These are phyloP conservation scores for Meghimatium bilineatum DNA, from an alignment of 2,888 invertebrate genomes.

Conservation along the genomic window DNA sequence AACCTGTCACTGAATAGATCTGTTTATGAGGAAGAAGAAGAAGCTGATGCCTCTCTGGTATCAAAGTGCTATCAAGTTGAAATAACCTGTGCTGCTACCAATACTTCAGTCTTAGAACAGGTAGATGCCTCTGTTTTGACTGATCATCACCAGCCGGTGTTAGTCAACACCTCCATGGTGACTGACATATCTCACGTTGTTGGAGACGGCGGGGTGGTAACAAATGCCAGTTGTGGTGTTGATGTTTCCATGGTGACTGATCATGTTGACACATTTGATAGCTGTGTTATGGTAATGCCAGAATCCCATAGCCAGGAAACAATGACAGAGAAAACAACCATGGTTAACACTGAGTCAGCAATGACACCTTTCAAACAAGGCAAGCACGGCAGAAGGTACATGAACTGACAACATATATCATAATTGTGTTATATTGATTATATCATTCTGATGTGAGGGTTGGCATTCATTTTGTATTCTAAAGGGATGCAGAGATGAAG, in stretches of 20 bases:
- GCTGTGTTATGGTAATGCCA: constrained; percentile 45
- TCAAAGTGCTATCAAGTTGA: neutral
- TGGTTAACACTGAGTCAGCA: constrained; percentile 54
- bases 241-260: constrained; percentile 49
- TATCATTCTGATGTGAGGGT: too few relatives aligned
- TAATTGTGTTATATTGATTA: too few relatives aligned
- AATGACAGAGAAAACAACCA: constrained; percentile 55
- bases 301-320: constrained; percentile 51
- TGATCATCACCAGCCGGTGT: constrained; percentile 7
- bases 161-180: constrained; percentile 21
- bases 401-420: neutral
- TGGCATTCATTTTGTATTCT: too few relatives aligned
- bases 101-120: neutral
- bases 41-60: neutral
- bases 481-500: too few relatives aligned
- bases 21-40: neutral
- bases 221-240: constrained; percentile 10
- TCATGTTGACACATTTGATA: constrained; percentile 25
- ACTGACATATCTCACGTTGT: constrained; percentile 16
- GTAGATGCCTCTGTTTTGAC: constrained; percentile 16
- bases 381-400: constrained; percentile 58
- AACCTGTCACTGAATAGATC: neutral
- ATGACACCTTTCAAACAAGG: constrained; percentile 64
- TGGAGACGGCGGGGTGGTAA: neutral
- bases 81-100: neutral